Percentiles rank a stretch among this genome's conserved stretches.
phyloP scores from a whole-genome alignment of 1,140 invertebrate species.

The Plectrocnemia conspersa region DNA sequence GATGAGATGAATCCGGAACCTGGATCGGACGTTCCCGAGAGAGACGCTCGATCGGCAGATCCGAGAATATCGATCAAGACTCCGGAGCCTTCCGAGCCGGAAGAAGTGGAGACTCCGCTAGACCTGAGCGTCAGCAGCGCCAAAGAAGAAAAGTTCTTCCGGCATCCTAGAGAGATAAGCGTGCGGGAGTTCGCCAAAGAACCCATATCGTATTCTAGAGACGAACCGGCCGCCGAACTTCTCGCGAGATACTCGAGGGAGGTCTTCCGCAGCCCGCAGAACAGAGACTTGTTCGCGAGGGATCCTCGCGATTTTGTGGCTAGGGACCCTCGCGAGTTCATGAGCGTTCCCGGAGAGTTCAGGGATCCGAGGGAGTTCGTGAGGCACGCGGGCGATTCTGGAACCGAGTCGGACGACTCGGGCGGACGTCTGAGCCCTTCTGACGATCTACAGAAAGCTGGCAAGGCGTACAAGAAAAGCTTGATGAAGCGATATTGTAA shows the following conservation, averaged over 20 bases:
- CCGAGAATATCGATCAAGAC: slow-evolving; percentile 34
- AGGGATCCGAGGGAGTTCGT: slow-evolving; percentile 47
- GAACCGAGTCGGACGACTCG: slow-evolving; percentile 71
- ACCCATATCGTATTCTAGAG: slow-evolving; percentile 13
- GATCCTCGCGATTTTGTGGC: slow-evolving; percentile 38
- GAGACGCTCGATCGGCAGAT: slow-evolving; percentile 29
- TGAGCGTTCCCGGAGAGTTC: slow-evolving; percentile 43
- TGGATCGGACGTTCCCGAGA: slow-evolving; percentile 18
- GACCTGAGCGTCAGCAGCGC: slow-evolving; percentile 55
- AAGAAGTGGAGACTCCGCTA: slow-evolving; percentile 52
- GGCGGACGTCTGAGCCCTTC: slow-evolving; percentile 56
- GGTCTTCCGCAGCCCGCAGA: slow-evolving; percentile 21
- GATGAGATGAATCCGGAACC: slow-evolving; percentile 20
- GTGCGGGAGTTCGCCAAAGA: slow-evolving; percentile 47
- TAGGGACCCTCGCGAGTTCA: slow-evolving; percentile 42
- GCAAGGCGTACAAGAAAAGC: slow-evolving; percentile 82
- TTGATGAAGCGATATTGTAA: slow-evolving; percentile 87
- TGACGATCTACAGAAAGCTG: slow-evolving; percentile 51
- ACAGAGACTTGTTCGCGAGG: slow-evolving; percentile 37
- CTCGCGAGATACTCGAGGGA: slow-evolving; percentile 33
- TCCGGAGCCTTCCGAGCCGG: slow-evolving; percentile 47
- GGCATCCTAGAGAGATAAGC: slow-evolving; percentile 41
- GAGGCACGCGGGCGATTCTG: slow-evolving; percentile 57
- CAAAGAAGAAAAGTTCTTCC: slow-evolving; percentile 31
- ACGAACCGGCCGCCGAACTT: slow-evolving; percentile 34